Evolutionary conservation across 64 coral and sea anemone genomes (phyloP).

Genomic region (Anthopleura sola): DNA sequence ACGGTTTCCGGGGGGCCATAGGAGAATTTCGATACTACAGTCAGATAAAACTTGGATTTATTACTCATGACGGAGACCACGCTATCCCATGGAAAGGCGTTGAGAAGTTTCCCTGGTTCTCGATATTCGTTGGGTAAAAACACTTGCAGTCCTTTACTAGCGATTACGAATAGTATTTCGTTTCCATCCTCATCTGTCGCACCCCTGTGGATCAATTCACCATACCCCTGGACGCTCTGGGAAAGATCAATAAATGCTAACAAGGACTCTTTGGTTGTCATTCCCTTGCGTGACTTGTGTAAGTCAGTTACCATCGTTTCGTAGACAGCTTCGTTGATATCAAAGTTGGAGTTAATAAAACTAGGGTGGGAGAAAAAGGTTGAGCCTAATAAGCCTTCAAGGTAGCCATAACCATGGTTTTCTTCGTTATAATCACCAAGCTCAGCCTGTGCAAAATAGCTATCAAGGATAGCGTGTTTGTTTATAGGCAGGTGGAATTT

Average conservation of each 20-base stretch:
- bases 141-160: constrained; percentile 53
- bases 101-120: constrained; percentile 53
- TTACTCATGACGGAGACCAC: constrained; percentile 62
- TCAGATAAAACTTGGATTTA: constrained; percentile 51
- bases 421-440: constrained; percentile 65
- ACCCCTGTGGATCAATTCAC: constrained; percentile 55
- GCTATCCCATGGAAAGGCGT: constrained; percentile 56
- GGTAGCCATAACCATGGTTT: constrained; percentile 60
- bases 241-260: constrained; percentile 55
- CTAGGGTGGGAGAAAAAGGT: constrained; percentile 62
- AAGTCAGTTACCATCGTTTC: constrained; percentile 73
- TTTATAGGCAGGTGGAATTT: constrained; percentile 50
- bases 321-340: constrained; percentile 59
- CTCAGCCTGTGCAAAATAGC: constrained; percentile 67
- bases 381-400: constrained; percentile 66
- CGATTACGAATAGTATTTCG: constrained; percentile 51
- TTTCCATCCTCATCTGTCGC: constrained; percentile 33
- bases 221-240: constrained; percentile 43
- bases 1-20: neutral
- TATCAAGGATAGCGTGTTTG: constrained; percentile 69
- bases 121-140: constrained; percentile 47
- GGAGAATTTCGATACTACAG: neutral
- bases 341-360: constrained; percentile 63
- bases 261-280: constrained; percentile 51
- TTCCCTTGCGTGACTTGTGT: constrained; percentile 72